These are phyloP conservation scores for Cryptocephalus moraei DNA, from an alignment of 2,888 invertebrate genomes.

Conservation along the genomic window DNA sequence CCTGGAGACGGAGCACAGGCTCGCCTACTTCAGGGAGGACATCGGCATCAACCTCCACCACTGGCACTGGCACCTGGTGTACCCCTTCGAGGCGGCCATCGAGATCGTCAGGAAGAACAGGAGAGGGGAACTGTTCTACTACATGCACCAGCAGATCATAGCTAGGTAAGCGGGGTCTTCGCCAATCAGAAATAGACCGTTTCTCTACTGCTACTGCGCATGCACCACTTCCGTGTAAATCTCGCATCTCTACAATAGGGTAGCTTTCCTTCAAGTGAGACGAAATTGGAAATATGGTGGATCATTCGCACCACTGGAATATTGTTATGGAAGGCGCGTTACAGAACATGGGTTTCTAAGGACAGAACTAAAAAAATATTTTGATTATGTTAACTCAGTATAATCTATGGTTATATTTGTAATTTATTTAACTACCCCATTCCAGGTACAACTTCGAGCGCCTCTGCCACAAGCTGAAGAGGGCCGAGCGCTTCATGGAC, in stretches of 20 bases:
- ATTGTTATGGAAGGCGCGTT: too few species aligned
- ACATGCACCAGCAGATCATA: slow-evolving; percentile 64
- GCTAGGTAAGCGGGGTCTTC: too few species aligned
- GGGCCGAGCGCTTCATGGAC: slow-evolving; percentile 53
- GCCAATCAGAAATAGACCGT: too few species aligned
- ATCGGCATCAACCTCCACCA: slow-evolving; percentile 79
- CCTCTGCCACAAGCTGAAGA: slow-evolving; percentile 56
- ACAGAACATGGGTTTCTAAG: too few species aligned
- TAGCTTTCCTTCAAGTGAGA: too few species aligned
- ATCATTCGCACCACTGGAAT: too few species aligned
- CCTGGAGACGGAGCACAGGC: slow-evolving; percentile 65
- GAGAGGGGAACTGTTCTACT: slow-evolving; percentile 70
- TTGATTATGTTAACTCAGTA: too few species aligned
- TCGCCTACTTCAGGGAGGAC: slow-evolving; percentile 80
- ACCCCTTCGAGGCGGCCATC: slow-evolving; percentile 58
- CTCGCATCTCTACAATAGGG: too few species aligned
- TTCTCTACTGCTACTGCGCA: too few species aligned
- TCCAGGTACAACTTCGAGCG: slow-evolving; percentile 61
- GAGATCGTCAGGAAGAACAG: slow-evolving; percentile 63
- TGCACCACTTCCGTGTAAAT: too few species aligned
- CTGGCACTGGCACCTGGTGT: slow-evolving; percentile 88
- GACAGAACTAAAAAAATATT: too few species aligned
- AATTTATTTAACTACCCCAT: slow-evolving; percentile 1
- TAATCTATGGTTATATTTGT: not conserved
- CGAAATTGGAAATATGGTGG: too few species aligned